Conservation (phyloP, 2,113 vertebrate genomes). For the Brienomyrus brachyistius region DNA sequence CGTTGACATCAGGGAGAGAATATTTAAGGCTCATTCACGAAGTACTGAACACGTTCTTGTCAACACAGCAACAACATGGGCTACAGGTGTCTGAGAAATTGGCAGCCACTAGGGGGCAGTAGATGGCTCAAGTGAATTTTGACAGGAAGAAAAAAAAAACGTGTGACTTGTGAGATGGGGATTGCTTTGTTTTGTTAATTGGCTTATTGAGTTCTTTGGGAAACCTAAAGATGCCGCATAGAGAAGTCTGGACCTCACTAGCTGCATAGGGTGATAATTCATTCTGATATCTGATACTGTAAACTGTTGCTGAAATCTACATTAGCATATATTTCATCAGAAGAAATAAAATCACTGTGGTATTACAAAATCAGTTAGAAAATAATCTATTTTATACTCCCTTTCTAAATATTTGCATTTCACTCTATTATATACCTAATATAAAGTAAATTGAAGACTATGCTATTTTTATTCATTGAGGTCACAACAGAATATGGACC, state of each 20-base stretch:
- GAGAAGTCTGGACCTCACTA: neutral
- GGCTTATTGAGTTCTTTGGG: neutral
- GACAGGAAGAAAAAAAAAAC: neutral
- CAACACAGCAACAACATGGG: neutral
- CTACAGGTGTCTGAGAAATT: neutral
- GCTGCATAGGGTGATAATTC: neutral
- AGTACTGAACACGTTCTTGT: slow-evolving; percentile 16
- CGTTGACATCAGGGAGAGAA: slow-evolving; percentile 47
- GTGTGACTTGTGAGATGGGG: neutral
- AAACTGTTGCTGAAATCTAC: neutral
- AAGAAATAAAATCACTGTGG: neutral
- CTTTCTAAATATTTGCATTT: slow-evolving; percentile 4
- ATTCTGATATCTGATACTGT: neutral
- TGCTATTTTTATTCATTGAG: neutral
- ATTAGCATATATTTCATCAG: neutral
- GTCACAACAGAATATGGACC: neutral
- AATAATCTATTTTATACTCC: slow-evolving; percentile 5
- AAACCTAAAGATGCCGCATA: neutral
- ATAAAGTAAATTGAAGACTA: neutral
- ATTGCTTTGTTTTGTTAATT: neutral
- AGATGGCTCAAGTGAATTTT: neutral
- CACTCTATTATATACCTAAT: neutral
- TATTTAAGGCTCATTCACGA: slow-evolving; percentile 41
- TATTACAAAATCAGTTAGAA: neutral
- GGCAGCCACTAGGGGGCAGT: neutral